Conservation (phyloP, 2,113 vertebrate genomes). For the Nothocercus nigrocapillus region DNA sequence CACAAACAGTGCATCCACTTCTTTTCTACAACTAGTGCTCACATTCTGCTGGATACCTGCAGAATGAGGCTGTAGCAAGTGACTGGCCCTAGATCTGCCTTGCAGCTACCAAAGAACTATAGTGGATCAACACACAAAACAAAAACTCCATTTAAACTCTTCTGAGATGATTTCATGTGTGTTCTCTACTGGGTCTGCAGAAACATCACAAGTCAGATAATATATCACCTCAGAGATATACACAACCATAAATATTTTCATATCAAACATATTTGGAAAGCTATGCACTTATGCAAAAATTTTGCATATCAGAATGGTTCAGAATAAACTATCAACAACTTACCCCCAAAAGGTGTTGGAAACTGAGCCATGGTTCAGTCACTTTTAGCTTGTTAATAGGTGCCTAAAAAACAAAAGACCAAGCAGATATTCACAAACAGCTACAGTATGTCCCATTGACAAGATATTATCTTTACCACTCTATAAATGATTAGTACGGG, state of each 20-base stretch:
- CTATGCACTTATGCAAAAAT: fast-evolving
- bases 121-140: not conserved
- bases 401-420: conserved; percentile 61
- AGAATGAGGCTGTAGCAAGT: not conserved
- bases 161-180: not conserved
- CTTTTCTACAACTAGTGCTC: not conserved
- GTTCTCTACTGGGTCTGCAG: not conserved
- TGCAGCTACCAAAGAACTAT: not conserved
- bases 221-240: not conserved
- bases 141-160: not conserved
- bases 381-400: conserved; percentile 77
- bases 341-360: conserved; percentile 94
- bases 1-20: not conserved
- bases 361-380: conserved; percentile 97
- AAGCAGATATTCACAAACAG: not conserved
- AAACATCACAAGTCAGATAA: not conserved
- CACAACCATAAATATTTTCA: not conserved
- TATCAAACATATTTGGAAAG: not conserved
- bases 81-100: not conserved
- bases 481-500: not conserved
- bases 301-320: not conserved
- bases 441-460: not conserved
- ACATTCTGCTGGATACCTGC: too few relatives aligned
- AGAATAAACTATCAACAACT: conserved; percentile 60
- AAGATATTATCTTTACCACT: not conserved